A percentile compares a stretch with the other conserved stretches of the same genome.
phyloP scores from a whole-genome alignment of 2,888 invertebrate species.

The Polietes domitor region DNA sequence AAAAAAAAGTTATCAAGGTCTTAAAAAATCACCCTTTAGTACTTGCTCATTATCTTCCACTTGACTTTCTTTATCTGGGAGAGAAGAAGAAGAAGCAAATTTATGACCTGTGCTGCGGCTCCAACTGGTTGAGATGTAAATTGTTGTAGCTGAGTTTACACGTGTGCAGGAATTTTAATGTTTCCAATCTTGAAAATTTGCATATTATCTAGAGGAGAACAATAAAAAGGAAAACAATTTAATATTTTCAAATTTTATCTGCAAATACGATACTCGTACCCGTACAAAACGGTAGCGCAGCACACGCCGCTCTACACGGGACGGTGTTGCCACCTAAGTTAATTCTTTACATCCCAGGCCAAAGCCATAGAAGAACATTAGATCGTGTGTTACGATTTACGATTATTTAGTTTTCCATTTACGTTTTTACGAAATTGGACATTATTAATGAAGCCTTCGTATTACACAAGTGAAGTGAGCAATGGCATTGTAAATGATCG shows the following conservation, averaged over 20 bases:
- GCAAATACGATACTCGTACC: slow-evolving; percentile 25
- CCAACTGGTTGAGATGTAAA: slow-evolving; percentile 64
- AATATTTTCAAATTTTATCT: slow-evolving; percentile 58
- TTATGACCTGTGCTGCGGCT: slow-evolving; percentile 64
- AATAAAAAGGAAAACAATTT: slow-evolving; percentile 40
- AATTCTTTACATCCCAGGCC: background rate
- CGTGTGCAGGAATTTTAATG: slow-evolving; percentile 65
- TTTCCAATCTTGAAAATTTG: slow-evolving; percentile 62
- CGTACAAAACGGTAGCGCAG: background rate
- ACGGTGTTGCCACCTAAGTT: slow-evolving; percentile 29
- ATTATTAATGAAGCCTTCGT: too few relatives aligned
- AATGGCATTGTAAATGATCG: too few relatives aligned
- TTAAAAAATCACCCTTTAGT: too few relatives aligned
- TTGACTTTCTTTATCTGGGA: slow-evolving; percentile 64
- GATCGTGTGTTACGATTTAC: too few relatives aligned
- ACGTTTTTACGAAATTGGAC: too few relatives aligned
- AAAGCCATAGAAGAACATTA: too few relatives aligned
- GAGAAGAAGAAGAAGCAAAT: slow-evolving; percentile 46
- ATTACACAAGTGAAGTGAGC: too few relatives aligned
- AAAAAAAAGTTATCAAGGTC: too few relatives aligned
- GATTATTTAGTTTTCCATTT: too few relatives aligned
- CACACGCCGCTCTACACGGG: background rate
- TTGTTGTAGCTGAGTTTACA: slow-evolving; percentile 58
- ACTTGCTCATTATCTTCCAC: slow-evolving; percentile 62
- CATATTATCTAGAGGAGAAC: slow-evolving; percentile 59